Base-by-base conservation (phyloP, 2,888 invertebrate genomes). In the Nipponacmea schrenckii region DNA sequence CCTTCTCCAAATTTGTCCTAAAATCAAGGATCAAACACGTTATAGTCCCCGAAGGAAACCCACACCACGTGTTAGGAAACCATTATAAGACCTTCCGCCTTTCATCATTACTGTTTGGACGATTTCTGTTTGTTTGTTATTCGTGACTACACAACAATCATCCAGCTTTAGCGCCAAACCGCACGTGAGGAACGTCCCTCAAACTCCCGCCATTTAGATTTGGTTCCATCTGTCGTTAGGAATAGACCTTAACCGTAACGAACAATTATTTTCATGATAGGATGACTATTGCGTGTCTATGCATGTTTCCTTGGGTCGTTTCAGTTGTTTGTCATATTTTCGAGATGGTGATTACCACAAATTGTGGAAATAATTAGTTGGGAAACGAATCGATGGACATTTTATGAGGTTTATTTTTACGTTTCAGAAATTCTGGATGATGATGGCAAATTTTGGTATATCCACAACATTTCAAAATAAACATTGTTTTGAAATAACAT, bases 201-300 rank as follows among this genome's bases (percentile, higher is more conserved):
- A 10, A 56, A 12, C 56, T 56, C 56, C 56, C 56, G 56, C 56
- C 56, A 56, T 56, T 56, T 56, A 56, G 24, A 56, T 20, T 12
- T 20, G 24, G 20, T 56, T 56, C 56, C 56, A 56, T 56, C 56
- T 56, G 56, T 56, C 56, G 56, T 14, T 56, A 56, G 56, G 24
- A 56, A 20, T 56, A 20, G 24, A 56, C 10, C 20, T 56, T 20
- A 56, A 56, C 20, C 56, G 56, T 20, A 56, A 56, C 56, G 56
- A 56, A 56, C 20, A 14, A 24, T 20, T 20, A 56, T 20, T 10
- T 56, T 56, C 56, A 24, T 20, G 56, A 56, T 24, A 56, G 14
- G 56, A 14, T 24, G 56, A 2, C 0, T 10, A 14, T 24, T 56
- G 56, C 56, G 56, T 56, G 56, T 24, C 56, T 56, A 24, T 2